Evolutionary conservation across 2,113 vertebrate species (phyloP).

Genomic region (Esox niger): DNA sequence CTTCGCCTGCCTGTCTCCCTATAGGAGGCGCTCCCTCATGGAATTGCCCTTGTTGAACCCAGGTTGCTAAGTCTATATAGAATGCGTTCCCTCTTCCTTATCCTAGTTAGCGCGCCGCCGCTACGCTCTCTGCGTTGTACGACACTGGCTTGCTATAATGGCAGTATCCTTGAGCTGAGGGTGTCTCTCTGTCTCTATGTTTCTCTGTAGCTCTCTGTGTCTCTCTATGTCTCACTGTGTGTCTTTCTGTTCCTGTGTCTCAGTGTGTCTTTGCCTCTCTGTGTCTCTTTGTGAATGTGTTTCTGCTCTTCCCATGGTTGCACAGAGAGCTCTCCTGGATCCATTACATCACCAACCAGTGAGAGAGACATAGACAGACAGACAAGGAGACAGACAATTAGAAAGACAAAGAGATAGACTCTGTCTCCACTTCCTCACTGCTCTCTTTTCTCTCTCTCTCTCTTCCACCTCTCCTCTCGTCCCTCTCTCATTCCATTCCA

Average conservation of each 20-base stretch:
- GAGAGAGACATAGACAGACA: not conserved
- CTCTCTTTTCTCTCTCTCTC: not conserved
- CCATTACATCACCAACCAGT: no score
- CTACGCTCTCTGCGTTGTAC: no score
- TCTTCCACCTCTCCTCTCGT: conserved; percentile 1
- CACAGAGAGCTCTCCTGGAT: no score
- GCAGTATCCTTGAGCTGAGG: no score
- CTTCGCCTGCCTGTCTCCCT: conserved; percentile 18
- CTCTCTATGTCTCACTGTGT: not conserved
- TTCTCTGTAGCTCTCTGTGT: no score
- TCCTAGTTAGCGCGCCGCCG: not conserved
- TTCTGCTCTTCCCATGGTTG: no score
- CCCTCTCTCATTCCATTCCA: conserved; percentile 7
- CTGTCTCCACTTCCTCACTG: not conserved
- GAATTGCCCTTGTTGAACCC: conserved; percentile 46
- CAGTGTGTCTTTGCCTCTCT: no score
- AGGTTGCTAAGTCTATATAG: conserved; percentile 23
- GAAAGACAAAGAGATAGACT: not conserved
- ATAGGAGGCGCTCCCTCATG: conserved; percentile 40
- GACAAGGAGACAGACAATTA: not conserved
- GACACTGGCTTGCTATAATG: no score
- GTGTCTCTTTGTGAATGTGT: no score
- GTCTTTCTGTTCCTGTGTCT: not conserved
- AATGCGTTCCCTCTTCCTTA: conserved; percentile 8
- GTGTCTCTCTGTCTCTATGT: no score